These are phyloP conservation scores for Brachionus angularis DNA, from an alignment of 1,140 invertebrate species.

Conservation along the genomic window DNA sequence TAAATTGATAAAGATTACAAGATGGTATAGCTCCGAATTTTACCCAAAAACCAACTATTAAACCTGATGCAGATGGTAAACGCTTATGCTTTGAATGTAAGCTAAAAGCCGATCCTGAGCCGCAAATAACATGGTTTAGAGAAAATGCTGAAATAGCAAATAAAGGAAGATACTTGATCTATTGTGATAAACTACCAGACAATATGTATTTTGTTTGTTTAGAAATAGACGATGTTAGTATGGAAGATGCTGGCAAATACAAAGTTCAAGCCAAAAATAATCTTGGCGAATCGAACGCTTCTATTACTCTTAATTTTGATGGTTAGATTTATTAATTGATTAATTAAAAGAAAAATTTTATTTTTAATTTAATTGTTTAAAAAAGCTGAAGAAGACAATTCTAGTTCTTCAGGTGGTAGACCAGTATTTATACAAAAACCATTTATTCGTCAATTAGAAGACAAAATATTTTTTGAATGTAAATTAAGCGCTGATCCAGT, in stretches of 20 bases:
- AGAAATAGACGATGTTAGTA: slow-evolving; percentile 76
- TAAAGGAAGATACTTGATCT: slow-evolving; percentile 28
- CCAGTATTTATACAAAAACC: slow-evolving; percentile 41
- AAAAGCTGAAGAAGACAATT: not conserved
- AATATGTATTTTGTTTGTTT: slow-evolving; percentile 39
- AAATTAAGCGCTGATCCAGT: slow-evolving; percentile 83
- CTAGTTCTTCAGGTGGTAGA: not conserved
- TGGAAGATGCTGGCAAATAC: slow-evolving; percentile 94
- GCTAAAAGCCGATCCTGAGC: slow-evolving; percentile 82
- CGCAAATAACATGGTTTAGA: slow-evolving; percentile 81
- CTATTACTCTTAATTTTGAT: slow-evolving; percentile 92
- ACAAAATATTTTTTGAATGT: slow-evolving; percentile 35
- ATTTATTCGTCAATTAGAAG: slow-evolving; percentile 31
- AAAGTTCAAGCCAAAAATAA: slow-evolving; percentile 92
- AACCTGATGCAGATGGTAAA: slow-evolving; percentile 92
- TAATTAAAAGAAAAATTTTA: too few species aligned
- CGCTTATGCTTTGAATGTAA: slow-evolving; percentile 85
- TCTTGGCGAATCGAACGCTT: slow-evolving; percentile 88
- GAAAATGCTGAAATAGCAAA: slow-evolving; percentile 67
- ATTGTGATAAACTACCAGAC: slow-evolving; percentile 39
- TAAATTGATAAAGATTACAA: not conserved
- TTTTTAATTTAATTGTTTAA: not conserved
- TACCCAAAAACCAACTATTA: slow-evolving; percentile 89
- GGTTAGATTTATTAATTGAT: too few species aligned
- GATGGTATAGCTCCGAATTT: slow-evolving; percentile 95